Evolutionary conservation across 1,140 invertebrate species (phyloP).

Genomic region (Drosophila sp.): DNA sequence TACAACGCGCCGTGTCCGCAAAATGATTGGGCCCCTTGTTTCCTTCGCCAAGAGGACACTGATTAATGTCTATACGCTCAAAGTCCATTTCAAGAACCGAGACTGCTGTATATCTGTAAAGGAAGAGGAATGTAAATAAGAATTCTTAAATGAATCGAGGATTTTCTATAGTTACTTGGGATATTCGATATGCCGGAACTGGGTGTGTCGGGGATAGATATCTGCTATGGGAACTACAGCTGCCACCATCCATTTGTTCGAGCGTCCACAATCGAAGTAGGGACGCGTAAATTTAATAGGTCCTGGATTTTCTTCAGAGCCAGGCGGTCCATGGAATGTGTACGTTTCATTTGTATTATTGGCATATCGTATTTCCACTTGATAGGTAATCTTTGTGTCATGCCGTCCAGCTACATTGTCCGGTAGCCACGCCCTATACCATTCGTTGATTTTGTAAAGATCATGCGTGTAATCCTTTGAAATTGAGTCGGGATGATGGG

Average conservation of each 20-base stretch:
- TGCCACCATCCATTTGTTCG: slow-evolving; percentile 97
- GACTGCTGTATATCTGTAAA: slow-evolving; percentile 93
- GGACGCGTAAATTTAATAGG: slow-evolving; percentile 97
- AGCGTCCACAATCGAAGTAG: slow-evolving; percentile 97
- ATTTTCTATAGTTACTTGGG: slow-evolving; percentile 89
- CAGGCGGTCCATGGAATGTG: slow-evolving; percentile 96
- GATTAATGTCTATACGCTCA: slow-evolving; percentile 98
- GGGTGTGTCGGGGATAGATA: slow-evolving; percentile 96
- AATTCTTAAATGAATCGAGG: background rate
- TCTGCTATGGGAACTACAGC: slow-evolving; percentile 97
- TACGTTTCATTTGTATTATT: slow-evolving; percentile 98
- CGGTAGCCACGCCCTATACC: slow-evolving; percentile 95
- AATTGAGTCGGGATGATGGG: slow-evolving; percentile 88
- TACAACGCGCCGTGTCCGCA: slow-evolving; percentile 95
- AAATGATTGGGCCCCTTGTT: slow-evolving; percentile 95
- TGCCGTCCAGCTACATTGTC: slow-evolving; percentile 91
- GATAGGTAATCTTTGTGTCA: slow-evolving; percentile 96
- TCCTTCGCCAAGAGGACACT: slow-evolving; percentile 94
- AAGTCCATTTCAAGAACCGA: slow-evolving; percentile 98
- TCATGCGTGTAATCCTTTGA: slow-evolving; percentile 95
- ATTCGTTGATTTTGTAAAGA: slow-evolving; percentile 96
- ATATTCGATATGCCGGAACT: slow-evolving; percentile 97
- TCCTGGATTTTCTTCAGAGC: slow-evolving; percentile 93
- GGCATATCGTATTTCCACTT: slow-evolving; percentile 95
- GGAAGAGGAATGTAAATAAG: background rate